Evolutionary conservation across 2,113 vertebrate species (phyloP).

Genomic region (Mesitornis unicolor): DNA sequence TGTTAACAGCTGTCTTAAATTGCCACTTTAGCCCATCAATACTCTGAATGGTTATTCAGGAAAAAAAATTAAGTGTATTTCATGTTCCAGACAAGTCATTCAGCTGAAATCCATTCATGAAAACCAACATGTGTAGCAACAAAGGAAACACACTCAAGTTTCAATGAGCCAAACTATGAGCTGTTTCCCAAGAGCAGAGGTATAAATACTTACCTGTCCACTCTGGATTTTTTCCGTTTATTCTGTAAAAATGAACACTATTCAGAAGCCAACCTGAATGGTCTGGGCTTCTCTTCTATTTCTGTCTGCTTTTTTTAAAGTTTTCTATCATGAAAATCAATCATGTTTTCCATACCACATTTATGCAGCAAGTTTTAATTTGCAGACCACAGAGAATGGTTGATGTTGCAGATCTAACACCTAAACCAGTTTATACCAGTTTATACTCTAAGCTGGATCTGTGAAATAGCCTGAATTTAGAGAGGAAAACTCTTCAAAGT

Average conservation of each 20-base stretch:
- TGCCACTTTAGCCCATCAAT: conserved; percentile 30
- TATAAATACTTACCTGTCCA: not conserved
- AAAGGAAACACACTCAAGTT: conserved; percentile 53
- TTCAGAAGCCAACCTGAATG: not conserved
- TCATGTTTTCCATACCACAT: not conserved
- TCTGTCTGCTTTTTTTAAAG: not conserved
- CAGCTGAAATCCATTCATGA: not conserved
- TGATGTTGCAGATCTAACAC: not conserved
- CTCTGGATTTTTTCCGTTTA: not conserved
- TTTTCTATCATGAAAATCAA: not conserved
- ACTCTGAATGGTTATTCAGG: conserved; percentile 17
- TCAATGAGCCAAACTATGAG: conserved; percentile 25
- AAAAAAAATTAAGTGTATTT: conserved; percentile 8
- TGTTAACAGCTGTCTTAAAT: conserved; percentile 28
- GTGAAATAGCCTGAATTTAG: not conserved
- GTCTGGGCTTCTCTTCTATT: not conserved
- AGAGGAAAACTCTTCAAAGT: not conserved
- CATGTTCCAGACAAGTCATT: conserved; percentile 53
- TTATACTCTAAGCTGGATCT: not conserved
- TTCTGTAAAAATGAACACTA: not conserved
- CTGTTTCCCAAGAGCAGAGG: not conserved
- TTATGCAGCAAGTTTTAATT: not conserved
- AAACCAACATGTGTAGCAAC: not conserved
- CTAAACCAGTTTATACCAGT: not conserved
- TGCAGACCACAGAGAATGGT: not conserved